Conservation (phyloP, 2,888 invertebrate genomes). For the Lagria hirta region DNA sequence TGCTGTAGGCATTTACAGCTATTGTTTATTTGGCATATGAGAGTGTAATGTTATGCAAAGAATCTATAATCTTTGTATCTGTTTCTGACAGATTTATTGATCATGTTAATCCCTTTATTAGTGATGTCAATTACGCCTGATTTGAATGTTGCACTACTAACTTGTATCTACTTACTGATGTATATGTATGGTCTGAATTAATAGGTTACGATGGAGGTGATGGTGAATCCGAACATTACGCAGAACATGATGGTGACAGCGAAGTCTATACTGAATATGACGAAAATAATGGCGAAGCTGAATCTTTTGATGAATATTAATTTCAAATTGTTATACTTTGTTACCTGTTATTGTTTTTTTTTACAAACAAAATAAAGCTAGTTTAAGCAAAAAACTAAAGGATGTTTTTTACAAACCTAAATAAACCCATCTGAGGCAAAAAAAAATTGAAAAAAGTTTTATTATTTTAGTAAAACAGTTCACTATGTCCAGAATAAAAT, state of each 20-base stretch:
- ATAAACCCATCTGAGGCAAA: too few relatives aligned
- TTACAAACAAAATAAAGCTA: too few relatives aligned
- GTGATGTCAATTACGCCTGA: slow-evolving; percentile 6
- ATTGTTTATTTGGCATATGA: too few relatives aligned
- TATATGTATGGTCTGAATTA: slow-evolving; percentile 17
- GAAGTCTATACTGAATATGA: slow-evolving; percentile 24
- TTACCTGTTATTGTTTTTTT: slow-evolving; percentile 22
- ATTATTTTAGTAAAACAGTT: too few relatives aligned
- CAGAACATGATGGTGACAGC: slow-evolving; percentile 31
- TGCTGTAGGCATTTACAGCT: too few relatives aligned
- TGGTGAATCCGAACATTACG: slow-evolving; percentile 36
- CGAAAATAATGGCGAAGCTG: slow-evolving; percentile 33
- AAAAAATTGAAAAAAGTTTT: too few relatives aligned
- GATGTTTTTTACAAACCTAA: too few relatives aligned
- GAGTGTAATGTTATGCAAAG: too few relatives aligned
- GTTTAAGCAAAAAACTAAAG: too few relatives aligned
- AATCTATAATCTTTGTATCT: too few relatives aligned
- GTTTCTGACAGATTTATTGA: slow-evolving; percentile 2
- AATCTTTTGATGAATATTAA: slow-evolving; percentile 35
- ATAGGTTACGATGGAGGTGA: slow-evolving; percentile 31
- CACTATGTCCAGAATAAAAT: too few relatives aligned
- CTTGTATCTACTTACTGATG: slow-evolving; percentile 12
- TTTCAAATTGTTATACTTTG: slow-evolving; percentile 15
- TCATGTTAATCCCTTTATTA: slow-evolving; percentile 1
- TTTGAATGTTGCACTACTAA: slow-evolving; percentile 6